Percentiles rank a stretch among this genome's conserved stretches.
Evolutionary conservation across 2,797 vertebrate genomes (phyloP).

Genomic region (Sebastiscus albofasciatus): DNA sequence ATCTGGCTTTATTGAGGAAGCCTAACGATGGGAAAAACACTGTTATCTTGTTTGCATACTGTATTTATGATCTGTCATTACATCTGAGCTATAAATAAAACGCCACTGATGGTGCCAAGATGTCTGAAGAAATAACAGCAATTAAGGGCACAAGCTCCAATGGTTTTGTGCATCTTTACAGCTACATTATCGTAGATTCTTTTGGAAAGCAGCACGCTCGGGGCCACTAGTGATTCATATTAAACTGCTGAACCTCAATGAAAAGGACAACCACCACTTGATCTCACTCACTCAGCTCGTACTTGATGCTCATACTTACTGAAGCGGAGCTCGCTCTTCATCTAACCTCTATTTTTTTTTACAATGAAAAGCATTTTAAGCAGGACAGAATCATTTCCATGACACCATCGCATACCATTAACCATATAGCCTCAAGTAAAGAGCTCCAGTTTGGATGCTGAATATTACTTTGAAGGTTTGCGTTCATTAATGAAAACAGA

Average conservation of each 20-base stretch:
- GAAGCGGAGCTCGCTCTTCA: neutral
- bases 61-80: neutral
- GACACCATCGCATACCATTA: neutral
- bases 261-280: constrained; percentile 40
- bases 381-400: neutral
- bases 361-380: constrained; percentile 11
- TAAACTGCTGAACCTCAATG: constrained; percentile 12
- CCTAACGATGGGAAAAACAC: neutral
- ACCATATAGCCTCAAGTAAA: neutral
- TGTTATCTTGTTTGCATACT: neutral
- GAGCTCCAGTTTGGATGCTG: neutral
- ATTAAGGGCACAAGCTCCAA: neutral
- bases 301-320: constrained; percentile 12
- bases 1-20: neutral
- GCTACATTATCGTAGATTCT: neutral
- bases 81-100: constrained; percentile 12
- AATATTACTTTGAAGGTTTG: neutral
- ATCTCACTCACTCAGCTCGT: constrained; percentile 22
- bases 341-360: neutral
- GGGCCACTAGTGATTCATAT: constrained; percentile 20
- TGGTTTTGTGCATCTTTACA: neutral
- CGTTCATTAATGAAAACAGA: constrained; percentile 17
- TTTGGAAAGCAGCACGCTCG: constrained; percentile 13
- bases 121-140: neutral
- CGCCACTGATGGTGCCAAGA: constrained; percentile 3